These are phyloP conservation scores for Isichthys henryi DNA, from an alignment of 2,113 vertebrate genomes.

Conservation along the genomic window DNA sequence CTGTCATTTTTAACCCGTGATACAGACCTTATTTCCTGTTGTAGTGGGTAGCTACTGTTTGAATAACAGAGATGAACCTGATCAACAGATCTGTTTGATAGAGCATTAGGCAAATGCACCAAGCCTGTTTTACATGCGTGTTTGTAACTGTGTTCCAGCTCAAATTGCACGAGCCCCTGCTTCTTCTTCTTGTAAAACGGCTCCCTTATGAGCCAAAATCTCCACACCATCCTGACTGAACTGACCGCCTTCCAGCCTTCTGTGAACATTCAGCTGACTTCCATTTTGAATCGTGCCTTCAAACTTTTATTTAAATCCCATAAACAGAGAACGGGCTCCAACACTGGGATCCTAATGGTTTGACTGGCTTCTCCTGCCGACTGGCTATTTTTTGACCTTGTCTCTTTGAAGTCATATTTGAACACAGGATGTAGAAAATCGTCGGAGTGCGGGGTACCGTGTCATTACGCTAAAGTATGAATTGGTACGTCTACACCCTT, in stretches of 20 bases:
- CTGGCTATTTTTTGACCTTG: constrained; percentile 41
- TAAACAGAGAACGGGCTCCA: not conserved
- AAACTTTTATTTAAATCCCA: not conserved
- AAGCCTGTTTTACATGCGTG: no score
- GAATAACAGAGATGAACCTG: no score
- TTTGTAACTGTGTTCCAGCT: not conserved
- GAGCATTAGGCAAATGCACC: no score
- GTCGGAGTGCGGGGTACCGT: constrained; percentile 38
- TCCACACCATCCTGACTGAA: not conserved
- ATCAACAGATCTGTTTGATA: no score
- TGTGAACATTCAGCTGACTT: not conserved
- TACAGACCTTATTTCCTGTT: not conserved
- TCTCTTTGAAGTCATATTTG: constrained; percentile 43
- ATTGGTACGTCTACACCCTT: constrained; percentile 35
- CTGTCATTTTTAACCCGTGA: not conserved
- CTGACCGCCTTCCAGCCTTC: not conserved
- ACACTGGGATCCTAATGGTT: constrained; percentile 19
- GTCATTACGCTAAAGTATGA: constrained; percentile 53
- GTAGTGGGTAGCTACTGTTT: no score
- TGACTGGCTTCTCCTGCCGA: constrained; percentile 19
- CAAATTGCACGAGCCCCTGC: not conserved
- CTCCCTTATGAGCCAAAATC: not conserved
- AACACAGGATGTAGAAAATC: constrained; percentile 37
- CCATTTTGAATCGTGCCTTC: not conserved
- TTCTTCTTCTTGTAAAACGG: not conserved